Evolutionary conservation across 2,113 vertebrate genomes (phyloP).

Genomic region (Stegostoma tigrinum): DNA sequence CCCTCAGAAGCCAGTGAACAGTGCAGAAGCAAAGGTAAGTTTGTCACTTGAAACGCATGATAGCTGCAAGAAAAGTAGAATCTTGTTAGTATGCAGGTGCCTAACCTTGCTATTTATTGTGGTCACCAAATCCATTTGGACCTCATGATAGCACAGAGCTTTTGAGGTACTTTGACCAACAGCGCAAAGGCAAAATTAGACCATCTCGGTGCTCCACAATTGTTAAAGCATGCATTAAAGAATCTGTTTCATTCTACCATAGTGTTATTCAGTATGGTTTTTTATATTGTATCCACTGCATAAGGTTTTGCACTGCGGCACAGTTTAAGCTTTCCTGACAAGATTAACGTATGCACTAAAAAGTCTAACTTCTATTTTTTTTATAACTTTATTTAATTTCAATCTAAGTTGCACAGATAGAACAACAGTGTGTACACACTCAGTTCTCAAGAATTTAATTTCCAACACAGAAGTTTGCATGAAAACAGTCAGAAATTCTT

Average conservation of each 20-base stretch:
- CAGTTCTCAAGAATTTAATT: not conserved
- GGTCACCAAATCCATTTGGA: not conserved
- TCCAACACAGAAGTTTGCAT: not conserved
- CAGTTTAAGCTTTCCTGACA: not conserved
- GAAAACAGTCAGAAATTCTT: not conserved
- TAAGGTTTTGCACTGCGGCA: not conserved
- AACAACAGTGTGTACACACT: not conserved
- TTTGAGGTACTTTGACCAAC: not conserved
- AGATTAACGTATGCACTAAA: no score
- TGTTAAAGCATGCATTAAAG: not conserved
- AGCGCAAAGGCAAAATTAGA: conserved; percentile 8
- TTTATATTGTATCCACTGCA: not conserved
- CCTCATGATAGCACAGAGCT: not conserved
- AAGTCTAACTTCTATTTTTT: not conserved
- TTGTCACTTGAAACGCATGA: no score
- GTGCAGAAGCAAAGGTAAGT: conserved; percentile 93
- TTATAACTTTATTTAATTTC: not conserved
- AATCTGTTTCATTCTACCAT: not conserved
- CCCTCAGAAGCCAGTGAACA: conserved; percentile 94
- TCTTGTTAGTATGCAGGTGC: not conserved
- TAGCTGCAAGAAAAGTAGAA: not conserved
- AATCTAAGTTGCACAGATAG: not conserved
- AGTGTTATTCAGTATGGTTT: no score
- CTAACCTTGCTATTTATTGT: not conserved
- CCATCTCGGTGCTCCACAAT: not conserved